Base-by-base conservation (phyloP, 2,797 vertebrate species). In the Antennarius maculatus region DNA sequence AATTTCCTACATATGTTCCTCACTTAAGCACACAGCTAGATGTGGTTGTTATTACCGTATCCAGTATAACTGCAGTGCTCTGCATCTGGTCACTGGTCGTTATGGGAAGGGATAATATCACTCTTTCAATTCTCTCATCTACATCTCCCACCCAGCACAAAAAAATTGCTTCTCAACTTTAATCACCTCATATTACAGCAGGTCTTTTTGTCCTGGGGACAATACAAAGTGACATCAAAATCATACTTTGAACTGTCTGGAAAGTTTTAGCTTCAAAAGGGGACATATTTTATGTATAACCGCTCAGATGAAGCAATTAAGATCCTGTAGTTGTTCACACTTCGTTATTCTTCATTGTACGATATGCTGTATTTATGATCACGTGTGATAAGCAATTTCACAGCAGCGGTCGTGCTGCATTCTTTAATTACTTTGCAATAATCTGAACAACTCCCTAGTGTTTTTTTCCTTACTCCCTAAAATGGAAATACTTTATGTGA, bases 141-240 rank as follows among this genome's bases (percentile, higher is more conserved):
- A 28, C 56, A 43, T 63, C 66, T 75, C 43, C 48, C 64, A 70
- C 18, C 51, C 59, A 66, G 53, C 61, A 69, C 51, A 84, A 77
- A 61, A 79, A 23, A 84, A 81, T 69, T 77, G 69, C 69, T 59
- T 77, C 72, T 77, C 14, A 63, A 49, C 57, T 49, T 51, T 75
- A 59, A 60, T 66, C 23, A 12, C 55, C 23, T 54, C 58, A 72
- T 78, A 75, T 62, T 43, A 65, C 66, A 67, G 50, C 27, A 56
- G 61, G 50, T 18, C 61, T 70, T 55, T 77, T 57, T 53, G 69
- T 64, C 58, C 72, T 27, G 0, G 41, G 34, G 37, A 74, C 71
- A 65, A 66, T 54, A 43, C 52, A 69, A 68, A 72, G 63, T 64
- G 66, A 67, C 64, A 64, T 69, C 18, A 54, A 62, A 69, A 71